Evolutionary conservation across 2,888 invertebrate genomes (phyloP).

Genomic region (Aspidiotus rigidus): DNA sequence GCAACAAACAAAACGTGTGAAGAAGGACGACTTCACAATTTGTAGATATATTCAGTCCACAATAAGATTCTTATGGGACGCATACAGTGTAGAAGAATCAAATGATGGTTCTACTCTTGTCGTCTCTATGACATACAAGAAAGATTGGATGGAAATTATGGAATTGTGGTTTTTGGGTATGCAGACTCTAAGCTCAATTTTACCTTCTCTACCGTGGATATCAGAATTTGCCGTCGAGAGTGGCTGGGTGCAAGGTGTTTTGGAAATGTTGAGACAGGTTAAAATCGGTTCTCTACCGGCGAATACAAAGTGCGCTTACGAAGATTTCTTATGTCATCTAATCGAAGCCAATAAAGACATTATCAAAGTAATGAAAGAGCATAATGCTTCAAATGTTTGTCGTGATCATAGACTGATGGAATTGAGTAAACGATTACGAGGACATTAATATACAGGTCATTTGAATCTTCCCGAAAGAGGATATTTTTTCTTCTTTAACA

Average conservation of each 20-base stretch:
- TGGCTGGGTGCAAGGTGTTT: constrained; percentile 86
- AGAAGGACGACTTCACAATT: constrained; percentile 80
- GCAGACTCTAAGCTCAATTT: constrained; percentile 78
- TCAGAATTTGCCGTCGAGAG: constrained; percentile 84
- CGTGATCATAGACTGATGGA: constrained; percentile 83
- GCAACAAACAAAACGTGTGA: constrained; percentile 70
- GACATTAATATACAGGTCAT: constrained; percentile 52
- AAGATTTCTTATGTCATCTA: constrained; percentile 76
- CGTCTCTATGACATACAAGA: constrained; percentile 75
- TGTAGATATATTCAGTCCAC: constrained; percentile 82
- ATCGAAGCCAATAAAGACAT: constrained; percentile 71
- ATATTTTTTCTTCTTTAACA: no score
- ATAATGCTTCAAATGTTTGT: constrained; percentile 72
- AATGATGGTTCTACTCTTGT: constrained; percentile 73
- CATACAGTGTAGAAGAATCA: constrained; percentile 79
- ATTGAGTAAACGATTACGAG: constrained; percentile 75
- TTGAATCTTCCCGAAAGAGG: no score
- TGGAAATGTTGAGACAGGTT: constrained; percentile 70
- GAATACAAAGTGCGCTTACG: constrained; percentile 80
- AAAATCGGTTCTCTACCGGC: constrained; percentile 70
- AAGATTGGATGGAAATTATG: constrained; percentile 79
- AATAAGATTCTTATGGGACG: constrained; percentile 86
- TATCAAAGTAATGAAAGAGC: constrained; percentile 65
- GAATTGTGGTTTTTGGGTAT: constrained; percentile 90
- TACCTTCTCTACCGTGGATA: constrained; percentile 76